Evolutionary conservation across 2,797 vertebrate species (phyloP).

Genomic region (Acridotheres tristis): DNA sequence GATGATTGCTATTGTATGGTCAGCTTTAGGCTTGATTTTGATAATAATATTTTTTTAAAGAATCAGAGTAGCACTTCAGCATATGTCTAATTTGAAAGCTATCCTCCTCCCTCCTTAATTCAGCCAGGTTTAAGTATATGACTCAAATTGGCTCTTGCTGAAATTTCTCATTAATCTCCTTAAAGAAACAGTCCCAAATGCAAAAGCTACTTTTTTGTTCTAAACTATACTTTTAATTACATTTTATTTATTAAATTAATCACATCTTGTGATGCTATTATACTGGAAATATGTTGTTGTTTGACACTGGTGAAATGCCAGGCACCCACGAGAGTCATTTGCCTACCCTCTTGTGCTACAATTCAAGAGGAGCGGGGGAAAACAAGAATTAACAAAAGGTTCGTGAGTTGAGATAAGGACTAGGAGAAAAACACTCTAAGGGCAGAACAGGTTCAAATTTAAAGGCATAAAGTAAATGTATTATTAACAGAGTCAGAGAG

Average conservation of each 20-base stretch:
- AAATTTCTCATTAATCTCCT: background rate
- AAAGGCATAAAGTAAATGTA: background rate
- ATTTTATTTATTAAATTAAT: background rate
- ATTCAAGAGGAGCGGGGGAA: background rate
- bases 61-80: background rate
- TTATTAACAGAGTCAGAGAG: background rate
- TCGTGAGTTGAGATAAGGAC: background rate
- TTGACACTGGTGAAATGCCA: background rate
- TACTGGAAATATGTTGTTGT: rapidly evolving
- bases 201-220: background rate
- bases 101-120: background rate
- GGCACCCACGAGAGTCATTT: background rate
- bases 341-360: background rate
- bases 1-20: background rate
- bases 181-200: background rate
- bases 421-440: background rate
- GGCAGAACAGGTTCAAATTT: background rate
- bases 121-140: background rate
- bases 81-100: background rate
- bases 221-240: background rate
- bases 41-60: background rate
- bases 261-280: background rate
- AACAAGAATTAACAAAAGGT: background rate
- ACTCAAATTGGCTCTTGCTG: background rate
- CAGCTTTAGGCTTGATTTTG: background rate